Evolutionary conservation across 2,113 vertebrate genomes (phyloP), one percentile per base, ranked within the genome.

Genomic region (Siniperca chuatsi): DNA sequence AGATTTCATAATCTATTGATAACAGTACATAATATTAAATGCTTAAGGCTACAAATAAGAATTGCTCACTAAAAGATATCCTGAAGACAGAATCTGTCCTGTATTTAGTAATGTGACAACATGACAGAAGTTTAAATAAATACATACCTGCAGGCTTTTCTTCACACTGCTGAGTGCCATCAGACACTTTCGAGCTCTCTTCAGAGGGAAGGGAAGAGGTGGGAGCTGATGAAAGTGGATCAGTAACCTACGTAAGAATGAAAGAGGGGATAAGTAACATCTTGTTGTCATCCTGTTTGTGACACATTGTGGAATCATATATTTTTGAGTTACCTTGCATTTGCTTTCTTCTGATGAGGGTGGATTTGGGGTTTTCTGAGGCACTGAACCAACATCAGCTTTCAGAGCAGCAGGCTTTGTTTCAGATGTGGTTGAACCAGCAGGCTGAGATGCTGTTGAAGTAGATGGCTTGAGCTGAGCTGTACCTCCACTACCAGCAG

Each of bases 271-370:
- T 74, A 40, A 80, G 5, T 13, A 50, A n/a, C 42, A 54, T 57
- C 4, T 62, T 40, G 25, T 25, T 25, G 25, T 25, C 25, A 42
- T n/a, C 8, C 25, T 18, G 0, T 33, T 48, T 20, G 33, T 61
- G 60, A 76, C 4, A 75, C 5, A 58, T 21, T 4, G 6, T 0
- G 1, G 11, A 4, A n/a, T 6, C 0, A 64, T 46, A 50, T 23
- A 69, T 55, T 35, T 68, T 33, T 20, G 2, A 44, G 0, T 84
- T 90, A 96, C 96, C 93, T 95, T 90, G 88, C 75, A 79, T 79
- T 83, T 87, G 50, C 55, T 44, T 0, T 89, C 74, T 72, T 79
- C 76, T 4, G 86, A 48, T 60, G 68, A 13, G 1, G 62, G 1
- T 29, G 18, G n/a, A 21, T 33, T 80, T 64, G 33, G 57, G 58